Evolutionary conservation across 1,140 invertebrate species (phyloP).

Genomic region (Neodiprion virginianus): DNA sequence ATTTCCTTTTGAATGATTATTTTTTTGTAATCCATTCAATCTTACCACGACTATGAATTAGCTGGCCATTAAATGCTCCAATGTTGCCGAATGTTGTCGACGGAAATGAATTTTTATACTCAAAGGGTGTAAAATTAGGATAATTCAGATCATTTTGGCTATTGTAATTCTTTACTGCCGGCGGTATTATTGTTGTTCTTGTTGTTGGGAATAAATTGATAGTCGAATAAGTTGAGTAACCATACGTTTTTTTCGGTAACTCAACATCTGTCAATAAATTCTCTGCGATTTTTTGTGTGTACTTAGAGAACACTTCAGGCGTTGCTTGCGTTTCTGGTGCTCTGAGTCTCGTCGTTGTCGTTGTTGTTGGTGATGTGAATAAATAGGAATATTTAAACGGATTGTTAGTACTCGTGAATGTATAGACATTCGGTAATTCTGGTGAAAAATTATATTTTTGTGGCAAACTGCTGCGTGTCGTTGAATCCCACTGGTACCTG

Average conservation of each 20-base stretch:
- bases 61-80: slow-evolving; percentile 44
- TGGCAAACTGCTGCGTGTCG: slow-evolving; percentile 49
- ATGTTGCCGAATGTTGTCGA: slow-evolving; percentile 42
- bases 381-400: slow-evolving; percentile 32
- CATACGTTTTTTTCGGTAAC: slow-evolving; percentile 40
- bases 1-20: background rate
- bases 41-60: slow-evolving; percentile 54
- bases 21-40: slow-evolving; percentile 13
- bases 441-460: slow-evolving; percentile 43
- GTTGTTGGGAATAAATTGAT: slow-evolving; percentile 32
- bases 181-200: slow-evolving; percentile 36
- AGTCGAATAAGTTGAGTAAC: slow-evolving; percentile 44
- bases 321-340: slow-evolving; percentile 36
- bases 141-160: slow-evolving; percentile 48
- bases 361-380: slow-evolving; percentile 17
- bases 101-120: slow-evolving; percentile 48
- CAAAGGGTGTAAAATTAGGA: slow-evolving; percentile 53
- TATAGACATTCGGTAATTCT: slow-evolving; percentile 29
- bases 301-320: slow-evolving; percentile 24
- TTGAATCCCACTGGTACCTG: slow-evolving; percentile 56
- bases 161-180: slow-evolving; percentile 42
- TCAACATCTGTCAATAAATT: slow-evolving; percentile 14
- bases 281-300: slow-evolving; percentile 26
- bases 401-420: slow-evolving; percentile 31
- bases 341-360: slow-evolving; percentile 33